Evolutionary conservation across 2,113 vertebrate species (phyloP), one percentile per base, ranked within the genome.

Genomic region (Zootoca vivipara): DNA sequence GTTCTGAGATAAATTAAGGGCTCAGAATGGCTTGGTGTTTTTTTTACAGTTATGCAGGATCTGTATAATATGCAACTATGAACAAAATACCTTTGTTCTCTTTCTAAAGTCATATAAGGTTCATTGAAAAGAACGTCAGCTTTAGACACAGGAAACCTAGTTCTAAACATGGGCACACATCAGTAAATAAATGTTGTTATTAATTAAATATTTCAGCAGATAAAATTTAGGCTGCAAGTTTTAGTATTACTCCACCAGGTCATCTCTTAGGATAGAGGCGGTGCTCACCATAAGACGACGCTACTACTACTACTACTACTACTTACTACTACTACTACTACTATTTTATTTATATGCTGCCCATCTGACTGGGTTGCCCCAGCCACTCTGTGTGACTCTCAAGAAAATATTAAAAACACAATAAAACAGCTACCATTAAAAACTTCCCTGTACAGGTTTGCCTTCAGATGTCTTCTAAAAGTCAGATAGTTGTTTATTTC

Each of bases 171-270:
- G 42, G 7, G 33, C 12, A 38, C 5, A 82, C 52, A 40, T 79
- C 84, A 91, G 35, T 90, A 93, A 95, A 92, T 92, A 94, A 88
- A 83, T 74, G n/a, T 42, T 82, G 87, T 83, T 52, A 91, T 87
- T 1, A 83, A 89, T 88, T 73, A 92, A 93, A 87, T 15, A 88
- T 87, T 91, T 85, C 84, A 87, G 74, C 26, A 70, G 78, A 82
- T 87, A 52, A 7, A 58, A 90, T 46, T 89, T 64, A 46, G 35
- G 30, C 12, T 78, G 15, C 35, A 40, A 78, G 42, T 80, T 92
- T 3, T 46, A 87, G 85, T 93, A 87, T 85, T 87, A 93, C 89
- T 92, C 92, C 85, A 89, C 89, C 89, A 78, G 86, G 77, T 86
- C 42, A 38, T 42, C 8, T 5, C 40, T 78, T 28, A 33, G 15